Percentiles rank a stretch among this genome's conserved stretches.
Evolutionary conservation across 2,113 vertebrate genomes (phyloP).

Genomic region (Calypte anna): DNA sequence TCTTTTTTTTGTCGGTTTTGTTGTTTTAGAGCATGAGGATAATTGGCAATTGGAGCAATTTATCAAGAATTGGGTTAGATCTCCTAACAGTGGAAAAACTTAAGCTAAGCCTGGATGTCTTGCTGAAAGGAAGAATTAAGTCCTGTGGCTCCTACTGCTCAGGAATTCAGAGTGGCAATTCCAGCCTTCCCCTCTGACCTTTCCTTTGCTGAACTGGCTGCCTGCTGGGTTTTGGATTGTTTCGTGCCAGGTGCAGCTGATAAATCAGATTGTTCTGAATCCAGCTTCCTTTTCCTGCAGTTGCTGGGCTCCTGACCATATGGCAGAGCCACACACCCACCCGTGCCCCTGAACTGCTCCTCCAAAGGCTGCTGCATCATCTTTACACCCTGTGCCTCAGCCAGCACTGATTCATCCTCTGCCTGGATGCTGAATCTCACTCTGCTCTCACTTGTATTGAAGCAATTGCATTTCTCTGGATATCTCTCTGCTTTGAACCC

Average conservation of each 20-base stretch:
- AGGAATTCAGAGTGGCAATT: background rate
- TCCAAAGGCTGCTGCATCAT: background rate
- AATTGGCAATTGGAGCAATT: background rate
- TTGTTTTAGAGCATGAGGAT: background rate
- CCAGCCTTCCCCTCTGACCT: background rate
- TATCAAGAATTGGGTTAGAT: background rate
- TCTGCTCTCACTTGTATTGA: background rate
- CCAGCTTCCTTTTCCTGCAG: background rate
- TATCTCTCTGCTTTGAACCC: background rate
- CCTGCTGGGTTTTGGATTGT: background rate
- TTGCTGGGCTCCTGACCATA: background rate
- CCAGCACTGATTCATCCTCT: background rate
- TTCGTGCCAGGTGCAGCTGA: background rate
- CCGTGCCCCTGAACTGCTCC: background rate
- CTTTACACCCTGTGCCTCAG: fast-evolving
- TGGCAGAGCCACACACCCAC: background rate
- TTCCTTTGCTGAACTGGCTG: background rate
- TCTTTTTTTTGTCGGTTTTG: too few species aligned
- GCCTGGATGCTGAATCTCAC: background rate
- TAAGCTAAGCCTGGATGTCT: background rate
- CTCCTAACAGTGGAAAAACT: background rate
- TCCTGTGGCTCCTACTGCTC: background rate
- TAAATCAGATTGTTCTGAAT: background rate
- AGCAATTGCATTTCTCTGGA: background rate
- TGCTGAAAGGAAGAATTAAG: background rate